Conservation (phyloP, 2,888 invertebrate species). For the Leptarthrus brevirostris region DNA sequence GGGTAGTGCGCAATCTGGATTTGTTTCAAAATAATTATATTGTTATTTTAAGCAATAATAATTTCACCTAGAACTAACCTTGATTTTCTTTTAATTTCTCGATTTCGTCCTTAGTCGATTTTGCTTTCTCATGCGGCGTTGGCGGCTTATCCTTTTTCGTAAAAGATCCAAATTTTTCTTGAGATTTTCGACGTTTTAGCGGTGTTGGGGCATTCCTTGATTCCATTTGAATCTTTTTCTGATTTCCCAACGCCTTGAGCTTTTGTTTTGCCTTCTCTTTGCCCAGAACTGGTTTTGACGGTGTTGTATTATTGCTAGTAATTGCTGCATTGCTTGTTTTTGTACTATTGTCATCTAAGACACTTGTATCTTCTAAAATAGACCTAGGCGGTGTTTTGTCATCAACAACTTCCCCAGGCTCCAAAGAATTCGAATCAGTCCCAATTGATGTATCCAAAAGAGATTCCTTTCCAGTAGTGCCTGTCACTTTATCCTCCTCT, state of each 20-base stretch:
- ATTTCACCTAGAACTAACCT: too few species aligned
- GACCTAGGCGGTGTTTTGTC: background rate
- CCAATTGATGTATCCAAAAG: too few species aligned
- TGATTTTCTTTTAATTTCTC: slow-evolving; percentile 47
- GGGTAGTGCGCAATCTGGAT: slow-evolving; percentile 28
- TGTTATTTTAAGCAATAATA: background rate
- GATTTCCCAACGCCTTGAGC: slow-evolving; percentile 48
- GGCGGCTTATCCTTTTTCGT: slow-evolving; percentile 40
- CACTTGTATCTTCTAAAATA: background rate
- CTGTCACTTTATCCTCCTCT: too few species aligned
- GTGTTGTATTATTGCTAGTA: background rate
- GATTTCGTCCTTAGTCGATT: slow-evolving; percentile 50
- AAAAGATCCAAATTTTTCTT: background rate
- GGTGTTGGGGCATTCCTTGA: slow-evolving; percentile 20
- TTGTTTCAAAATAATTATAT: background rate
- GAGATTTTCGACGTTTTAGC: background rate
- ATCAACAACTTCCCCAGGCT: slow-evolving; percentile 31
- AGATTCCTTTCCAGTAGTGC: too few species aligned
- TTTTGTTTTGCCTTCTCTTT: slow-evolving; percentile 50
- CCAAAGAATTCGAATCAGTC: slow-evolving; percentile 8
- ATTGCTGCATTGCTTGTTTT: background rate
- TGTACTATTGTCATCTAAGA: background rate
- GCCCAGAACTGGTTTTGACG: slow-evolving; percentile 48
- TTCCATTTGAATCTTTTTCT: slow-evolving; percentile 50
- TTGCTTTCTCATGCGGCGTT: slow-evolving; percentile 51